Base-by-base conservation (phyloP, 2,888 invertebrate genomes). In the Erebia aethiops region DNA sequence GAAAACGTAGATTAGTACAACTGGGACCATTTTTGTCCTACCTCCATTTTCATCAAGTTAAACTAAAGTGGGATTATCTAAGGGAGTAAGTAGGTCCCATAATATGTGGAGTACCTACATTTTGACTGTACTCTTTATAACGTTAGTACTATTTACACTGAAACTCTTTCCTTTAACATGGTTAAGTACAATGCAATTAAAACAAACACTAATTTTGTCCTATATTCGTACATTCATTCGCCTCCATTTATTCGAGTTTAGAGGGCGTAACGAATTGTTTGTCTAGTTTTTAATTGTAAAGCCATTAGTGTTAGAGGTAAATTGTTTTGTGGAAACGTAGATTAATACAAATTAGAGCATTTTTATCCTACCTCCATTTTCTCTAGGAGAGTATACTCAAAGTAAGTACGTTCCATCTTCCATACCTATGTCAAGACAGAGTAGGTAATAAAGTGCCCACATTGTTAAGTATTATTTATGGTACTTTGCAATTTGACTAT, bases 211-310 rank as follows among this genome's bases (percentile, higher is more conserved):
- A 21, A 62, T 62, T 18, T 18, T 16, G 10, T 18, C 18, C 54
- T 69, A 58, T 67, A 69, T 67, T 69, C 10, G 43, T 43, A 43
- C 43, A 11, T 43, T 11, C 43, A 43, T 14, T 13, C 51, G 51
- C 7, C 89, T 90, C 88, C 89, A 87, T 90, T 89, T 84, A 87
- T 84, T 83, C 83, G 84, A 79, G 76, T 84, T 82, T 77, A 77
- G n/a, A n/a, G n/a, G n/a, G 86, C 86, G 82, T 85, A 79, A 75
- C 74, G 71, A 76, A 77, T n/a, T 76, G 77, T 77, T 77, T 78
- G 77, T 77, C 78, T 78, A 79, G 77, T 77, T 78, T 77, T 78
- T 78, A 80, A 81, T 80, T 78, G 78, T 78, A 75, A 76, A 74
- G 71, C 74, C 72, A 75, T 76, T 77, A 76, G 70, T 67, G 71